A percentile compares a stretch with the other conserved stretches of the same genome.
Conservation (phyloP, 2,113 vertebrate species). For the Gopherus evgoodei region DNA sequence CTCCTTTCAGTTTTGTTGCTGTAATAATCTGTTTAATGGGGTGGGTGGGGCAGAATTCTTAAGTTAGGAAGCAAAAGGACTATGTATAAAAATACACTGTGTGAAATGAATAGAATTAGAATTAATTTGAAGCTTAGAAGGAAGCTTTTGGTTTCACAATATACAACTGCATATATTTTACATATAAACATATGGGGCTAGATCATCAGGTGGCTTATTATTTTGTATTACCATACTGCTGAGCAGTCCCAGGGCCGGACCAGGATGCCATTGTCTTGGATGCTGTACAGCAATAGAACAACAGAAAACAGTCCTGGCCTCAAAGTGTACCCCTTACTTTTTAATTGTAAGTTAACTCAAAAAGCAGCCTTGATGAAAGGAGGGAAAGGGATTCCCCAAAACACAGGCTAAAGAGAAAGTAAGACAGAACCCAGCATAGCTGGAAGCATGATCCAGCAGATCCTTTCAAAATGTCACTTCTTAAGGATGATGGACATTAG, state of each 20-base stretch:
- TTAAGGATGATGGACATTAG: not conserved
- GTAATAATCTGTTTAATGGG: constrained; percentile 27
- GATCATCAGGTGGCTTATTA: not conserved
- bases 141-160: not conserved
- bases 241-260: not conserved
- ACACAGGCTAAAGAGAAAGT: rapidly evolving
- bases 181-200: rapidly evolving
- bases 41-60: no score
- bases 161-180: not conserved
- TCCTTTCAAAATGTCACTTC: rapidly evolving
- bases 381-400: not conserved
- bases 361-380: not conserved
- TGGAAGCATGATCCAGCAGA: not conserved
- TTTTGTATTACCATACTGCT: not conserved
- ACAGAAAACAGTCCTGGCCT: not conserved
- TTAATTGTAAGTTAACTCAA: not conserved
- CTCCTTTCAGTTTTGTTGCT: constrained; percentile 14
- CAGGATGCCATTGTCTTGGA: not conserved
- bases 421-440: rapidly evolving
- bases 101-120: not conserved
- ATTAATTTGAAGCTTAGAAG: not conserved
- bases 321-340: not conserved
- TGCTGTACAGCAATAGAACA: not conserved
- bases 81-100: not conserved
- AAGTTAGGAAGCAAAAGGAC: not conserved